Evolutionary conservation across 2,888 invertebrate species (phyloP).

Genomic region (Ypsolopha scabrella): DNA sequence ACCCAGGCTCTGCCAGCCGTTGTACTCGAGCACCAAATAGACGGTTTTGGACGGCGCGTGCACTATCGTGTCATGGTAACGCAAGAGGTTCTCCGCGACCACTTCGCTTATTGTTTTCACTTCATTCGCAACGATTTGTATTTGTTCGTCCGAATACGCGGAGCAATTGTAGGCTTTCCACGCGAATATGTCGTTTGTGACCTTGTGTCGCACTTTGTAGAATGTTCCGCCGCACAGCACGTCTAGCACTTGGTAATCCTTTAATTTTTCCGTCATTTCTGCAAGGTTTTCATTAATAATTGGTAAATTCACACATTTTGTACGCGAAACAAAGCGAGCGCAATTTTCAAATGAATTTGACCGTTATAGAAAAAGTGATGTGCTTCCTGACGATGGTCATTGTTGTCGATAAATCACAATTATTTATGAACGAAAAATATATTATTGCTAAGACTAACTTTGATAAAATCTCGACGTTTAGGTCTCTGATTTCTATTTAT

Average conservation of each 20-base stretch:
- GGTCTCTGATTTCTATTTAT: no score
- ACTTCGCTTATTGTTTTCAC: conserved; percentile 51
- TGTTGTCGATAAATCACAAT: no score
- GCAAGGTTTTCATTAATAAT: conserved; percentile 13
- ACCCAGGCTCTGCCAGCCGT: conserved; percentile 44
- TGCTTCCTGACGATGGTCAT: neutral
- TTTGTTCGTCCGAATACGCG: conserved; percentile 47
- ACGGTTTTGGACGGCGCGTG: conserved; percentile 58
- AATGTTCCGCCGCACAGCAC: conserved; percentile 59
- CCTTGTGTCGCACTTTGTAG: conserved; percentile 67
- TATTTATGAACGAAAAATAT: no score
- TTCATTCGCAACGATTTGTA: conserved; percentile 53
- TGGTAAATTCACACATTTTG: conserved; percentile 44
- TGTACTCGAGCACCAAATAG: conserved; percentile 59
- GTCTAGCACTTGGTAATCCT: conserved; percentile 63
- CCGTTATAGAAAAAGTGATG: conserved; percentile 46
- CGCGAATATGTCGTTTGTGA: conserved; percentile 59
- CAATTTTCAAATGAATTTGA: conserved; percentile 41
- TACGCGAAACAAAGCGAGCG: conserved; percentile 49
- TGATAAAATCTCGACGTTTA: no score
- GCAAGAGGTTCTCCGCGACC: conserved; percentile 41
- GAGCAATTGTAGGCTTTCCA: conserved; percentile 64
- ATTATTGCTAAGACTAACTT: no score
- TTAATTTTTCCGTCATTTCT: conserved; percentile 53
- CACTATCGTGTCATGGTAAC: conserved; percentile 56